phyloP scores from a whole-genome alignment of 30 jellyfish, hydroid and myxozoan genomes.

The Morbakka virulenta region DNA sequence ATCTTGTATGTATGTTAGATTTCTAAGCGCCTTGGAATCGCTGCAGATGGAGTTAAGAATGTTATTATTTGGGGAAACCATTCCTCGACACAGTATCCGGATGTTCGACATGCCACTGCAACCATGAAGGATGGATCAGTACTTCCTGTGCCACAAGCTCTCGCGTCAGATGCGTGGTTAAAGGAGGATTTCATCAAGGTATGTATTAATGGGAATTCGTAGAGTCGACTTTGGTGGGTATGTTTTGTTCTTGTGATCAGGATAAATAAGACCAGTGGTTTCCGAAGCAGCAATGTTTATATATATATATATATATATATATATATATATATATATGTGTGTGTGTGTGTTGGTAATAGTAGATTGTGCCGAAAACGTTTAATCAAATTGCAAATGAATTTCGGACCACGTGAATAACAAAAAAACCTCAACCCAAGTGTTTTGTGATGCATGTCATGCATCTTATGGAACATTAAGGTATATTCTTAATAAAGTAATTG shows the following conservation, averaged over 20 bases:
- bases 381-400: no score
- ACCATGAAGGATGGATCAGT: conserved; percentile 62
- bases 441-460: no score
- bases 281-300: no score
- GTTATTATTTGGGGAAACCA: conserved; percentile 99
- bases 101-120: conserved; percentile 90
- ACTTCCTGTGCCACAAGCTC: conserved; percentile 69
- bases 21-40: conserved; percentile 73
- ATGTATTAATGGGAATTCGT: background rate
- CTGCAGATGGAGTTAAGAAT: conserved; percentile 73
- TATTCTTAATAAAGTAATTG: no score
- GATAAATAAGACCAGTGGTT: background rate
- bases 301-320: no score
- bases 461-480: no score
- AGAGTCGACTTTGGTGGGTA: background rate
- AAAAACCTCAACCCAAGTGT: no score
- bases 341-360: no score
- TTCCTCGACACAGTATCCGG: conserved; percentile 97
- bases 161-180: conserved; percentile 94
- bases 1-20: conserved; percentile 7
- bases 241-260: background rate
- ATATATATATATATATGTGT: no score
- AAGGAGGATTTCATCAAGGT: conserved; percentile 92
- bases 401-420: no score
- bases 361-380: no score